A percentile compares a stretch with the other conserved stretches of the same genome.
phyloP scores from a whole-genome alignment of 2,797 vertebrate genomes.

The Valencia hispanica region DNA sequence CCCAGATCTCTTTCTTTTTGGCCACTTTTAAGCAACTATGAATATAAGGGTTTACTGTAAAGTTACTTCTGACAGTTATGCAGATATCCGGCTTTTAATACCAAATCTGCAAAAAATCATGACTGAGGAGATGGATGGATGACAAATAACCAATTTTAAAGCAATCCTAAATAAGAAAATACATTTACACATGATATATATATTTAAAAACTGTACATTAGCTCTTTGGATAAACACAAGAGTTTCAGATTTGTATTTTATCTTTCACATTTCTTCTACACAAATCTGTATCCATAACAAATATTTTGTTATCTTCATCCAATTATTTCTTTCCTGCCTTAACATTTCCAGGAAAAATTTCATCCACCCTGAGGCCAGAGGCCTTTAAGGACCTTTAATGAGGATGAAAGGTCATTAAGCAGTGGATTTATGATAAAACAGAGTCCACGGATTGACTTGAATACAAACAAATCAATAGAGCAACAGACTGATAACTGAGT shows the following conservation, averaged over 20 bases:
- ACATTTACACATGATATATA: not conserved
- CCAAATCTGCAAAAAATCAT: not conserved
- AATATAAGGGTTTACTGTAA: not conserved
- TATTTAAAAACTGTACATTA: not conserved
- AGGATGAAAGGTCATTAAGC: slow-evolving; percentile 59
- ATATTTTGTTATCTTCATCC: slow-evolving; percentile 28
- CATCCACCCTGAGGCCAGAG: slow-evolving; percentile 30
- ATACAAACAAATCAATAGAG: slow-evolving; percentile 66
- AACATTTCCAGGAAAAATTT: slow-evolving; percentile 35
- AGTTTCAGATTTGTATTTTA: not conserved
- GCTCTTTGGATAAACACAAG: too few species aligned
- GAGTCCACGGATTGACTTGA: slow-evolving; percentile 46
- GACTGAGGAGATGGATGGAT: too few species aligned
- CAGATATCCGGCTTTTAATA: not conserved
- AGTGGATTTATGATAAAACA: slow-evolving; percentile 55
- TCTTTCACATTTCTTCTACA: not conserved
- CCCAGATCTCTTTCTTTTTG: not conserved
- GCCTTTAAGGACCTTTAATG: slow-evolving; percentile 40
- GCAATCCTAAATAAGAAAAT: not conserved
- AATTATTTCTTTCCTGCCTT: slow-evolving; percentile 39
- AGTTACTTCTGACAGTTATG: not conserved
- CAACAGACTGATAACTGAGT: slow-evolving; percentile 31
- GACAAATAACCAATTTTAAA: not conserved
- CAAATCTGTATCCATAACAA: not conserved
- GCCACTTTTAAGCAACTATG: not conserved